Evolutionary conservation across 2,888 invertebrate species (phyloP), one percentile per base, ranked within the genome.

Genomic region (Blomia tropicalis): DNA sequence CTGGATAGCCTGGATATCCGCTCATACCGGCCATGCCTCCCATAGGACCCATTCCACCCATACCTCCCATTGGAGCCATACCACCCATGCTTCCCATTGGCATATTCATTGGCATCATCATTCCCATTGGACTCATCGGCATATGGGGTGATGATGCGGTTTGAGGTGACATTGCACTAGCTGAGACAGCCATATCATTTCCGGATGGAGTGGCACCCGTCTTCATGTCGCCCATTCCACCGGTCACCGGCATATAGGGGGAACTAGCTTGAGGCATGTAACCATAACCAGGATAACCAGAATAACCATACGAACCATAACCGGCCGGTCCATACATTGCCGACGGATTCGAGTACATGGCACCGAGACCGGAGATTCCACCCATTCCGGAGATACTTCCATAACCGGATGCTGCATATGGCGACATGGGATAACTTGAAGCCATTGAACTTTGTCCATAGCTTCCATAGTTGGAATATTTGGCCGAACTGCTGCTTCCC

Each of bases 61-160:
- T 19, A 4, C 53, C 59, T 7, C 30, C 29, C 56, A 56, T 56
- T 32, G 30, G 30, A 51, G 51, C 11, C 51, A 51, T 51, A 17
- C 51, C 51, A 56, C n/a, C 25, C n/a, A 41, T 22, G n/a, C 29
- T 17, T n/a, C n/a, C n/a, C 43, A 43, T 19, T 58, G 32, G 32
- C 19, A 36, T 41, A n/a, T n/a, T n/a, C 62, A 59, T 59, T 53
- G 59, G 62, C 62, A 62, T 62, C 25, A 53, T 59, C 59, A 63
- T 65, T 59, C 63, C 47, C 51, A 59, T 59, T n/a, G n/a, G n/a
- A 17, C 47, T n/a, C 58, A 61, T 58, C 25, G 53, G 54, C 22
- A 47, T 7, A n/a, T 47, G 51, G 7, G 36, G 17, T 14, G 51
- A 47, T 22, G 51, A 7, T 7, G 51, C 51, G 17, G 56, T 29